Evolutionary conservation across 2,113 vertebrate genomes (phyloP).

Genomic region (Embiotoca jacksoni): DNA sequence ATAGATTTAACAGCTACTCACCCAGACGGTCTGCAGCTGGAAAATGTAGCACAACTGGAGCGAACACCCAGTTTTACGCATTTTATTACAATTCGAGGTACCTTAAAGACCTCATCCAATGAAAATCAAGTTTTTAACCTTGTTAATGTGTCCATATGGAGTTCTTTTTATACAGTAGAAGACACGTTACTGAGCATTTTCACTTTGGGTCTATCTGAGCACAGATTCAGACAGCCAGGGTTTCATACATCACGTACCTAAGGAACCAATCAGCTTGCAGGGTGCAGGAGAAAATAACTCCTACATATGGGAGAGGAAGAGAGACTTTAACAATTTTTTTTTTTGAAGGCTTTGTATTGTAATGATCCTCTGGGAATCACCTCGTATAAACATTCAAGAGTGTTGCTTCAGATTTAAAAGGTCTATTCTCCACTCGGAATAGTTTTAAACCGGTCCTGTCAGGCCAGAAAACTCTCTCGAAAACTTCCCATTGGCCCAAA

Average conservation of each 20-base stretch:
- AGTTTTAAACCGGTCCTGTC: neutral
- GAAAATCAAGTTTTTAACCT: too few relatives aligned
- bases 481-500: slow-evolving; percentile 41
- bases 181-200: too few relatives aligned
- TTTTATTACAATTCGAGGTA: too few relatives aligned
- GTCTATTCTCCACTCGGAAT: neutral
- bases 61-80: neutral
- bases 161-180: too few relatives aligned
- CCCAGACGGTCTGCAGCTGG: neutral
- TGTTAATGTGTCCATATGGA: too few relatives aligned
- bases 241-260: too few relatives aligned
- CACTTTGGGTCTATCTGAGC: too few relatives aligned
- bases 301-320: too few relatives aligned
- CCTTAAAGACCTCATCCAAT: too few relatives aligned
- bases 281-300: too few relatives aligned
- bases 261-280: too few relatives aligned
- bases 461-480: neutral
- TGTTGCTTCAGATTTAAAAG: neutral
- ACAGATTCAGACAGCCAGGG: too few relatives aligned
- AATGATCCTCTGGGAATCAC: neutral
- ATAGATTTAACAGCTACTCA: neutral
- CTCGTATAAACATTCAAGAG: neutral
- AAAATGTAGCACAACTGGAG: neutral
- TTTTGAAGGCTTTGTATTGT: neutral
- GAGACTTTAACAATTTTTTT: neutral